Evolutionary conservation across 2,113 vertebrate genomes (phyloP).

Genomic region (Anthoscopus minutus): DNA sequence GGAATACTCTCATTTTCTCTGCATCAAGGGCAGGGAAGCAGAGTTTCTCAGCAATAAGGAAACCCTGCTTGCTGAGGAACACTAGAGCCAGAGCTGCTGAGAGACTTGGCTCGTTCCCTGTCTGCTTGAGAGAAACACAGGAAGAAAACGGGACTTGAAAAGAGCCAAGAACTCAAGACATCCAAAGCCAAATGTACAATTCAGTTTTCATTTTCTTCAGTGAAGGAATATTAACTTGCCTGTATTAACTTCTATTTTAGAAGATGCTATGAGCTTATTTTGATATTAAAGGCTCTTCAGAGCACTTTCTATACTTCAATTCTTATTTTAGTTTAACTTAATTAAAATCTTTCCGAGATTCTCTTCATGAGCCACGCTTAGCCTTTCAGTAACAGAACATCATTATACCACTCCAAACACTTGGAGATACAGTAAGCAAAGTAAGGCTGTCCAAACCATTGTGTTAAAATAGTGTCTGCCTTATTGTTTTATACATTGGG

Average conservation of each 20-base stretch:
- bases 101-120: neutral
- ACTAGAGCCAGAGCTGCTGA: neutral
- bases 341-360: slow-evolving; percentile 15
- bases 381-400: neutral
- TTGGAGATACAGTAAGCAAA: neutral
- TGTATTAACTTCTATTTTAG: neutral
- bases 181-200: neutral
- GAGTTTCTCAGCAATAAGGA: neutral
- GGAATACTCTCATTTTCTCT: neutral
- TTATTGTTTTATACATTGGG: neutral
- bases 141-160: neutral
- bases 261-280: neutral
- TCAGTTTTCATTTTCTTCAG: neutral
- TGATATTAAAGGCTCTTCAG: neutral
- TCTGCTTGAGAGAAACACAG: neutral
- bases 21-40: neutral
- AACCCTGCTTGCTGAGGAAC: neutral
- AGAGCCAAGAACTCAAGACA: neutral
- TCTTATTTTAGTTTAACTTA: slow-evolving; percentile 10
- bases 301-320: neutral
- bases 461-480: neutral
- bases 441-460: neutral
- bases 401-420: neutral
- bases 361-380: neutral
- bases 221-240: neutral